These are phyloP conservation scores for Dendrolimus kikuchii DNA, from an alignment of 1,140 invertebrate species.

Conservation along the genomic window DNA sequence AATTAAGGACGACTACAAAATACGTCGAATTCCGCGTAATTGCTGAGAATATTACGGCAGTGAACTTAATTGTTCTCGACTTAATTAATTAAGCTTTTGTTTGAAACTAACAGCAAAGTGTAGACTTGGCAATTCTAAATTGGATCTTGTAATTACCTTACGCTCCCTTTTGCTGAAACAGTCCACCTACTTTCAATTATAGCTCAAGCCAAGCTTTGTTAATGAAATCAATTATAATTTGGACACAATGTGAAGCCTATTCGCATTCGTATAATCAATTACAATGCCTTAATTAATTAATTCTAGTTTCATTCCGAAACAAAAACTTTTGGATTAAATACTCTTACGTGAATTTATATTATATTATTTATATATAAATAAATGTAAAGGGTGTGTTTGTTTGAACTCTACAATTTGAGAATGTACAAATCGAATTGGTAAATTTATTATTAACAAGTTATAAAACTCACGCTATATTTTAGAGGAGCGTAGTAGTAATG, in stretches of 20 bases:
- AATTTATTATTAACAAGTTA: too few relatives aligned
- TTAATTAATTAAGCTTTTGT: slow-evolving; percentile 73
- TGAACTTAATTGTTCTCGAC: slow-evolving; percentile 70
- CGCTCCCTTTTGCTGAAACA: slow-evolving; percentile 64
- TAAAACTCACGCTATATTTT: too few relatives aligned
- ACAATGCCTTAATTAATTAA: slow-evolving; percentile 35
- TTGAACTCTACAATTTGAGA: too few relatives aligned
- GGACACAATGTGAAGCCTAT: slow-evolving; percentile 52
- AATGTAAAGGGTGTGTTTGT: too few relatives aligned
- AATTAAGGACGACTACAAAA: slow-evolving; percentile 66
- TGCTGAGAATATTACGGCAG: slow-evolving; percentile 69
- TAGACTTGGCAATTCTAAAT: slow-evolving; percentile 71
- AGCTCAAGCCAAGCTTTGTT: slow-evolving; percentile 52
- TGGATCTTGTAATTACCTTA: slow-evolving; percentile 72
- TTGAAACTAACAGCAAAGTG: slow-evolving; percentile 71
- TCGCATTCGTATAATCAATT: slow-evolving; percentile 30
- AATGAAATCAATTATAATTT: slow-evolving; percentile 68
- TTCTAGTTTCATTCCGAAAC: slow-evolving; percentile 15
- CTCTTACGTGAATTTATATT: too few relatives aligned
- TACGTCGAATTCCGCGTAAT: slow-evolving; percentile 68
- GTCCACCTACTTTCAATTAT: slow-evolving; percentile 70
- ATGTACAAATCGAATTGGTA: too few relatives aligned
- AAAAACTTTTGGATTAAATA: not conserved
- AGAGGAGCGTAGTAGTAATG: too few relatives aligned
- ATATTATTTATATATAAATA: too few relatives aligned